Evolutionary conservation across 1,140 invertebrate species (phyloP).

Genomic region (Drosophila grimshawi): DNA sequence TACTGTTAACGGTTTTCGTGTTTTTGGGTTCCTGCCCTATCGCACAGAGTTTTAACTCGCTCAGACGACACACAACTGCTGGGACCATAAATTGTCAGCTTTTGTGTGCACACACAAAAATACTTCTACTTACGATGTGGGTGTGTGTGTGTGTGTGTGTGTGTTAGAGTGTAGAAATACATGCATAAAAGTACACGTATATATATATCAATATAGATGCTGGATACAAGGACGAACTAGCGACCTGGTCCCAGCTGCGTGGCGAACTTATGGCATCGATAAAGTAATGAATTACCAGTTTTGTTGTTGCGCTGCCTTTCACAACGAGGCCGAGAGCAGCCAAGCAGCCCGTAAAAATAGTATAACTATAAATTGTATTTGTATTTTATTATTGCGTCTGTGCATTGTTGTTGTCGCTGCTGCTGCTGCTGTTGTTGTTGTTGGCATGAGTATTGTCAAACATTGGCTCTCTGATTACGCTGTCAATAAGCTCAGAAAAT

Average conservation of each 20-base stretch:
- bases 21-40: slow-evolving; percentile 4
- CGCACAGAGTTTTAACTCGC: slow-evolving; percentile 42
- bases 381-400: slow-evolving; percentile 76
- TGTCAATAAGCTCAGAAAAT: slow-evolving; percentile 81
- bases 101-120: slow-evolving; percentile 55
- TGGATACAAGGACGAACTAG: slow-evolving; percentile 17
- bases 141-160: neutral
- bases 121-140: slow-evolving; percentile 23
- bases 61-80: slow-evolving; percentile 39
- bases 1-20: neutral
- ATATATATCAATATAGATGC: slow-evolving; percentile 1
- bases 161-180: neutral
- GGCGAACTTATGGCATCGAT: slow-evolving; percentile 69
- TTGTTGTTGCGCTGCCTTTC: slow-evolving; percentile 23
- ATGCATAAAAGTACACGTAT: slow-evolving; percentile 2
- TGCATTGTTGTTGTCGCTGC: slow-evolving; percentile 18
- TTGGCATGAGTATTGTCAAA: slow-evolving; percentile 54
- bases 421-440: slow-evolving; percentile 29
- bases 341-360: slow-evolving; percentile 37
- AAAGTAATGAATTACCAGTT: slow-evolving; percentile 80
- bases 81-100: slow-evolving; percentile 73
- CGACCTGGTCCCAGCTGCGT: slow-evolving; percentile 66
- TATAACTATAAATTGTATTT: slow-evolving; percentile 79
- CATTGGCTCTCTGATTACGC: slow-evolving; percentile 72
- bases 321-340: neutral